phyloP scores from a whole-genome alignment of 2,113 vertebrate species.

The Limanda limanda region DNA sequence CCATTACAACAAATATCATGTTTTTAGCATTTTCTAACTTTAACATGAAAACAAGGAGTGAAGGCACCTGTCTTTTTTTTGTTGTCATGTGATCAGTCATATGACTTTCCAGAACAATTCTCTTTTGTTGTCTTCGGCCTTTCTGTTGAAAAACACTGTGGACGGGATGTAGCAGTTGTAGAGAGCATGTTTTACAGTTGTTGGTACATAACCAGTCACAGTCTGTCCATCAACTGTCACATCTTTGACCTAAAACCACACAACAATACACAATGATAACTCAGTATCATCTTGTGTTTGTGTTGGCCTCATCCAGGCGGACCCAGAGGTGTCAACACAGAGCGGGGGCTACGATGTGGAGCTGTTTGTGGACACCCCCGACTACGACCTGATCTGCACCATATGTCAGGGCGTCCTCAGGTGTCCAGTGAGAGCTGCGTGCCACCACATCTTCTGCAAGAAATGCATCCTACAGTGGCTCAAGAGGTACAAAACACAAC shows the following conservation, averaged over 20 bases:
- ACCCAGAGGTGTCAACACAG: constrained; percentile 75
- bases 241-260: not conserved
- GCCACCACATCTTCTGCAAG: constrained; percentile 91
- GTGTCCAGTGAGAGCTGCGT: constrained; percentile 85
- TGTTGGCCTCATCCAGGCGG: constrained; percentile 55
- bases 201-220: not conserved
- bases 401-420: constrained; percentile 89
- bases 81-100: constrained; percentile 58
- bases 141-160: constrained; percentile 44
- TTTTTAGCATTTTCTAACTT: not conserved
- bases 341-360: constrained; percentile 88
- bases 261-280: not conserved
- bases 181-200: no score
- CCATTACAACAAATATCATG: not conserved
- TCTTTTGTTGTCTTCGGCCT: constrained; percentile 52
- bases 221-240: not conserved
- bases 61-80: constrained; percentile 38
- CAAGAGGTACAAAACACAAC: constrained; percentile 79
- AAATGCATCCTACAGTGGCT: constrained; percentile 90
- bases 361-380: constrained; percentile 85
- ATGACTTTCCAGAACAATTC: constrained; percentile 73
- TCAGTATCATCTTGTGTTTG: not conserved
- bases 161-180: not conserved
- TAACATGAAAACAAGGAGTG: not conserved
- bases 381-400: constrained; percentile 87